Evolutionary conservation across 2,888 invertebrate species (phyloP).

Genomic region (Eucera pruinosa): DNA sequence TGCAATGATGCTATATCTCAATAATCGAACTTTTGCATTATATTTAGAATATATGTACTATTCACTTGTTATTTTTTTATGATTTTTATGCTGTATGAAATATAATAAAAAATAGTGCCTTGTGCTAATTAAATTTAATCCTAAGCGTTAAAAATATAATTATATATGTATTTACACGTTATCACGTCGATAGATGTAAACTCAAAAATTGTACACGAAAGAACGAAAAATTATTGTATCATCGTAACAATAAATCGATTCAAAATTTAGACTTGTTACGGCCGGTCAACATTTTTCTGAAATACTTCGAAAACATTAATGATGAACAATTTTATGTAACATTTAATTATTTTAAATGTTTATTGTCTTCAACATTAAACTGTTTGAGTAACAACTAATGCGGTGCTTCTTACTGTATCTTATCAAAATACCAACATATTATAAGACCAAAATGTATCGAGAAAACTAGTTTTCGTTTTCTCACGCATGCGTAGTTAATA

Average conservation of each 20-base stretch:
- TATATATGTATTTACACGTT: constrained; percentile 46
- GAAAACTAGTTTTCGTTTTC: constrained; percentile 9
- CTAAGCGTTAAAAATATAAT: constrained; percentile 17
- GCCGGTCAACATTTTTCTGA: constrained; percentile 3
- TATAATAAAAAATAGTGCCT: constrained; percentile 24
- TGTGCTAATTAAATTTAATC: constrained; percentile 23
- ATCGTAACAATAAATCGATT: constrained; percentile 1
- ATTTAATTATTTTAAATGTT: background rate
- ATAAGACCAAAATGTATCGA: background rate
- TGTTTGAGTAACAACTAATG: background rate
- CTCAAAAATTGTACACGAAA: background rate
- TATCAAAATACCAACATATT: background rate
- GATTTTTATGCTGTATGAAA: constrained; percentile 1
- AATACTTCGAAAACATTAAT: constrained; percentile 8
- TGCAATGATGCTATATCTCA: constrained; percentile 19
- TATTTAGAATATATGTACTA: background rate
- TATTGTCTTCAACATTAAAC: background rate
- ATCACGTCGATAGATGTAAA: constrained; percentile 13
- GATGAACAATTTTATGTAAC: background rate
- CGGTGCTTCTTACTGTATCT: constrained; percentile 32
- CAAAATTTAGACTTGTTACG: background rate
- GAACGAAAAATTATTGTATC: constrained; percentile 14
- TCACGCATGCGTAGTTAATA: constrained; percentile 39
- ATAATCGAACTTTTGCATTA: background rate
- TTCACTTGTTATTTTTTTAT: constrained; percentile 5